Evolutionary conservation across 53 echinoderm and acorn worm genomes (phyloP).

Genomic region (Holothuria scabra): DNA sequence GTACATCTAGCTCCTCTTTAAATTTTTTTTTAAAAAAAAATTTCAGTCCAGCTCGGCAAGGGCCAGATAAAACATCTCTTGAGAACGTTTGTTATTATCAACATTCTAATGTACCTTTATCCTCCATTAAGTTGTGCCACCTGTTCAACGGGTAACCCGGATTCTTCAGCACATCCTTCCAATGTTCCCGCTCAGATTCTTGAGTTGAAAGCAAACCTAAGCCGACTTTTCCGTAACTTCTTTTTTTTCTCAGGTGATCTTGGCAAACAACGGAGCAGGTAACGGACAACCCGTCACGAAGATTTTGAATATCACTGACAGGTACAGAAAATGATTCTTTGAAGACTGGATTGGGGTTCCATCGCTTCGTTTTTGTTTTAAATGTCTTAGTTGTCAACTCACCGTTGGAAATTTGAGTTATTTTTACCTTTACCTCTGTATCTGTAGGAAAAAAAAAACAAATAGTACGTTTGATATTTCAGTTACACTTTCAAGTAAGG

Average conservation of each 20-base stretch:
- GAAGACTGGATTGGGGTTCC: slow-evolving; percentile 63
- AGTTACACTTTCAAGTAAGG: no score
- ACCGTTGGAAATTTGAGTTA: slow-evolving; percentile 59
- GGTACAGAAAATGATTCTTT: slow-evolving; percentile 75
- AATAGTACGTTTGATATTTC: no score
- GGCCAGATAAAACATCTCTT: no score
- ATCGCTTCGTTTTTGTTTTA: slow-evolving; percentile 51
- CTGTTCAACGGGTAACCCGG: slow-evolving; percentile 57
- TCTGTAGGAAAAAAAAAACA: slow-evolving; percentile 39
- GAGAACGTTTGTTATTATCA: no score
- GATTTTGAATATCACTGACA: slow-evolving; percentile 66
- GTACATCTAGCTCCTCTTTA: no score
- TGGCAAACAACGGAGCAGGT: slow-evolving; percentile 57
- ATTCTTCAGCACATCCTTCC: slow-evolving; percentile 52
- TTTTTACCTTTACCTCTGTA: slow-evolving; percentile 68
- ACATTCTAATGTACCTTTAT: not conserved
- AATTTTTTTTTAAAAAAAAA: no score
- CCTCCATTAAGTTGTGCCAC: slow-evolving; percentile 63
- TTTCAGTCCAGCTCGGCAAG: no score
- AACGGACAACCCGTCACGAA: slow-evolving; percentile 73
- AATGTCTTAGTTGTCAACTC: slow-evolving; percentile 47
- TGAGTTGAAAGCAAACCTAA: slow-evolving; percentile 69
- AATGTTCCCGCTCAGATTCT: slow-evolving; percentile 58
- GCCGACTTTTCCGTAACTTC: slow-evolving; percentile 62
- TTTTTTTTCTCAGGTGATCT: slow-evolving; percentile 43